Conservation (phyloP, 2,113 vertebrate genomes). For the Desmodus rotundus region DNA sequence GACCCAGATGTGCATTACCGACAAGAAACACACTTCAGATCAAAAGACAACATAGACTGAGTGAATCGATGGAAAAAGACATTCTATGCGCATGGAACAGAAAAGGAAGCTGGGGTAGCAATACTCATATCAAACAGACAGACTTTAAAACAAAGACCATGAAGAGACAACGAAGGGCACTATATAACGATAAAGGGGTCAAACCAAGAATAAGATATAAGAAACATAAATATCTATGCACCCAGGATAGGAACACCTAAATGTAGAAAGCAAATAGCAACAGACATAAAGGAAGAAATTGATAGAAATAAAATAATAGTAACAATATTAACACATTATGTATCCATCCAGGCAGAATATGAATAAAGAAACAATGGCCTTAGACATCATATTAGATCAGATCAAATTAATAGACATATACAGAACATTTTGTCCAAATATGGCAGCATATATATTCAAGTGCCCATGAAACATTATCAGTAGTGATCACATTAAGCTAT, state of each 20-base stretch:
- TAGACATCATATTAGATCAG: not conserved
- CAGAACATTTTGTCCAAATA: not conserved
- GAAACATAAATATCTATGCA: not conserved
- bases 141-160: not conserved
- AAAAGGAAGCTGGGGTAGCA: not conserved
- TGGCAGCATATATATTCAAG: not conserved
- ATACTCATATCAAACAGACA: not conserved
- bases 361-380: not conserved
- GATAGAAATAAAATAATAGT: not conserved
- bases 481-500: not conserved
- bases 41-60: not conserved
- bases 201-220: not conserved
- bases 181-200: not conserved
- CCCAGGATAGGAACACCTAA: not conserved
- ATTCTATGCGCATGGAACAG: not conserved
- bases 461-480: not conserved
- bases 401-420: not conserved
- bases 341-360: not conserved
- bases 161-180: not conserved
- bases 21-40: not conserved
- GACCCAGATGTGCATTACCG: not conserved
- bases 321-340: not conserved
- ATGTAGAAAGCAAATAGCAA: not conserved
- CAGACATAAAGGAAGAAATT: not conserved
- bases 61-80: not conserved